Percentiles rank a stretch among this genome's conserved stretches.
Conservation (phyloP, 2,113 vertebrate genomes). For the Pterophyllum scalare region DNA sequence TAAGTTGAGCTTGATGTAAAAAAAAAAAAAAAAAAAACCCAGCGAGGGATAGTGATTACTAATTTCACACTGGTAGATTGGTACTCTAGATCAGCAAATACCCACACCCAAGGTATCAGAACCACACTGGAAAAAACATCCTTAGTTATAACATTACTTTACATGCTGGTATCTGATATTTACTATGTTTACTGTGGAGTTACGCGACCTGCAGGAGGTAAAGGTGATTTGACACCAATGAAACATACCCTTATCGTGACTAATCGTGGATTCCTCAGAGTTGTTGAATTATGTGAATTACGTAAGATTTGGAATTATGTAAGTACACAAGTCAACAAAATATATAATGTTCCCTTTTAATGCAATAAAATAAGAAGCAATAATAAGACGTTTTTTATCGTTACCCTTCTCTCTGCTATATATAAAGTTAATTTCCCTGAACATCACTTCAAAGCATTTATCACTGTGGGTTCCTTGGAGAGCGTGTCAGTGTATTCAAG, state of each 20-base stretch:
- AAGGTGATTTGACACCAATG: neutral
- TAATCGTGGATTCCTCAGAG: neutral
- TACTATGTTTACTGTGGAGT: neutral
- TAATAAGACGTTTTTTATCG: neutral
- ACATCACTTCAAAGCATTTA: conserved; percentile 26
- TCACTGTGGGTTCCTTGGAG: conserved; percentile 12
- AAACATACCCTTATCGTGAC: neutral
- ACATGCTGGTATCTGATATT: neutral
- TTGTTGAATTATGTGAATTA: neutral
- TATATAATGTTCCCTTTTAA: neutral
- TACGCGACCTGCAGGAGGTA: too few species aligned
- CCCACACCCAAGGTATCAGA: neutral
- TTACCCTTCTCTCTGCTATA: neutral
- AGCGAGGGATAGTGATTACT: neutral
- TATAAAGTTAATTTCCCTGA: conserved; percentile 23
- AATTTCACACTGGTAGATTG: neutral
- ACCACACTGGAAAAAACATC: neutral
- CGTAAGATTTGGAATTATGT: neutral
- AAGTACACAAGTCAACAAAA: neutral
- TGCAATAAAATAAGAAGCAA: neutral
- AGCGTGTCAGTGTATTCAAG: conserved; percentile 35
- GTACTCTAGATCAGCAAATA: neutral
- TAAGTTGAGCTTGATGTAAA: neutral
- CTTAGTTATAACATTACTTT: neutral
- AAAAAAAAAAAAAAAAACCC: rapidly evolving